phyloP scores from a whole-genome alignment of 1,140 invertebrate genomes.

The Phymastichus coffea region DNA sequence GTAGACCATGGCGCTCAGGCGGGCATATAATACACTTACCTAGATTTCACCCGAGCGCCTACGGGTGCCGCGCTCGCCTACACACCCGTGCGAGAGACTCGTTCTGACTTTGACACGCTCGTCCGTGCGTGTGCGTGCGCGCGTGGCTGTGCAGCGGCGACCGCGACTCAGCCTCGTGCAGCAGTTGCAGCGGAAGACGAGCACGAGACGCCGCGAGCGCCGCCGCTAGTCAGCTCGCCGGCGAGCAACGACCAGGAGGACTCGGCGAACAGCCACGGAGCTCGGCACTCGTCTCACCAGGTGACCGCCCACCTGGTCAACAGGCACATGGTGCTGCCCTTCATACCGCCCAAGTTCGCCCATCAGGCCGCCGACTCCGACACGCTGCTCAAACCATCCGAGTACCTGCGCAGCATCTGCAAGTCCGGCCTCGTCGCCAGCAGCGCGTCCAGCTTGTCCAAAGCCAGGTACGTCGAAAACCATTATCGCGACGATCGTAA shows the following conservation, averaged over 20 bases:
- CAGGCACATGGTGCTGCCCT: constrained; percentile 80
- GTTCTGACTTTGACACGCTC: constrained; percentile 14
- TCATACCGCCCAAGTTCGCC: constrained; percentile 85
- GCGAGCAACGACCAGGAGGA: no score
- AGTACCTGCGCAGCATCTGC: constrained; percentile 82
- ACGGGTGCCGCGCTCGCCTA: not conserved
- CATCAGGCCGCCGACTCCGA: constrained; percentile 66
- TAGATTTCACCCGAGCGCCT: constrained; percentile 55
- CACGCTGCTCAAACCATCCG: constrained; percentile 85
- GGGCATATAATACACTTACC: constrained; percentile 59
- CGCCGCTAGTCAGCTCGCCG: no score
- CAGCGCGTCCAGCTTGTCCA: constrained; percentile 46
- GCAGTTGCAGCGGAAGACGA: not conserved
- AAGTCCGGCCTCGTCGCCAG: constrained; percentile 37
- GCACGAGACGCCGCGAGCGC: no score
- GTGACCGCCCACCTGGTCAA: constrained; percentile 64
- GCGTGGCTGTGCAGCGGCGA: not conserved
- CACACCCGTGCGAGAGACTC: constrained; percentile 30
- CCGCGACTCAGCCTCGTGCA: constrained; percentile 13
- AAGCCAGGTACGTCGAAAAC: constrained; percentile 51
- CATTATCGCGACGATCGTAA: no score
- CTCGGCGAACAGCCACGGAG: no score
- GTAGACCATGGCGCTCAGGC: constrained; percentile 54
- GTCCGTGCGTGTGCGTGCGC: not conserved
- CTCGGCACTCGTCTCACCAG: no score